Evolutionary conservation across 2,113 vertebrate species (phyloP).

Genomic region (Poicephalus gulielmi): DNA sequence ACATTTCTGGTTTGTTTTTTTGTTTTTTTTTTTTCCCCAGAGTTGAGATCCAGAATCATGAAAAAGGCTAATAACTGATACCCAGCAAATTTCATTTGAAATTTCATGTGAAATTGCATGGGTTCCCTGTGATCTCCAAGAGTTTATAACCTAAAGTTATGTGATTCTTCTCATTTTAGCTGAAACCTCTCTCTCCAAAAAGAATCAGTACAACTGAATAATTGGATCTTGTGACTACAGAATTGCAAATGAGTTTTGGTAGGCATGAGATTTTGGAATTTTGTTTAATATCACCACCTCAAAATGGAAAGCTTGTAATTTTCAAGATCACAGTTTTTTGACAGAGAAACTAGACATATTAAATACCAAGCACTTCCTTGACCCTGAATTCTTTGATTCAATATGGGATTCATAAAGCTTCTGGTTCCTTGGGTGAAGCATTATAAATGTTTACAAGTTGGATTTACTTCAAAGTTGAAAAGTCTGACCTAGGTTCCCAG

Average conservation of each 20-base stretch:
- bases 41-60: neutral
- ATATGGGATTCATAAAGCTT: neutral
- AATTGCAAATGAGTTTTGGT: neutral
- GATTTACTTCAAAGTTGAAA: neutral
- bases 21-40: neutral
- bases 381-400: neutral
- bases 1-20: accelerated
- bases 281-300: neutral
- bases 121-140: neutral
- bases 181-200: neutral
- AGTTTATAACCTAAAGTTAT: neutral
- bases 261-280: neutral
- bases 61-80: neutral
- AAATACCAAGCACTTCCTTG: neutral
- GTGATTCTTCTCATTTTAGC: neutral
- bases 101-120: neutral
- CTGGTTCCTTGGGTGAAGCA: neutral
- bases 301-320: neutral
- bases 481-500: neutral
- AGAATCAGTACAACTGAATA: neutral
- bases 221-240: neutral
- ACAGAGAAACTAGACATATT: neutral
- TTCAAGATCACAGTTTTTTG: neutral
- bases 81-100: neutral
- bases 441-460: neutral